These are phyloP conservation scores for Dynastes maya DNA, from an alignment of 2,888 invertebrate species.

Conservation along the genomic window DNA sequence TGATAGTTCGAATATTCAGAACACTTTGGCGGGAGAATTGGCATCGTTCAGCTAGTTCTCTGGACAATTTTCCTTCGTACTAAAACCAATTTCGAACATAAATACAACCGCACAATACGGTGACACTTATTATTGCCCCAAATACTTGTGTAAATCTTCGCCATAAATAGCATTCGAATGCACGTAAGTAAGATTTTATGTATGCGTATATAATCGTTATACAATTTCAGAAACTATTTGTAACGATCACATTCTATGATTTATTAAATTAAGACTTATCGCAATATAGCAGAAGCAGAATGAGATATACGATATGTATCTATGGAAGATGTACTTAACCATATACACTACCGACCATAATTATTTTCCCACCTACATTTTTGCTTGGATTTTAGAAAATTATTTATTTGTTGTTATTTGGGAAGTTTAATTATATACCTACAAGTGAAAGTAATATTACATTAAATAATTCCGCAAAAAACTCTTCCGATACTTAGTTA, in stretches of 20 bases:
- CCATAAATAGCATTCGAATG: neutral
- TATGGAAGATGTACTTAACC: too few relatives aligned
- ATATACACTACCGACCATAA: too few relatives aligned
- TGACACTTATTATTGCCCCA: slow-evolving; percentile 19
- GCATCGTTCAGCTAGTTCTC: slow-evolving; percentile 33
- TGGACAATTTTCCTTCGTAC: slow-evolving; percentile 29
- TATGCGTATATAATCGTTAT: neutral
- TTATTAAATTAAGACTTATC: neutral
- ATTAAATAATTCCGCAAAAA: too few relatives aligned
- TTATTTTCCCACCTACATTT: too few relatives aligned
- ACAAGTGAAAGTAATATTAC: too few relatives aligned
- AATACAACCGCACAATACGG: slow-evolving; percentile 31
- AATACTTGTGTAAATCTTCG: neutral
- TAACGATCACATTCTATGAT: neutral
- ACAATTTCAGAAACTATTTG: slow-evolving; percentile 8
- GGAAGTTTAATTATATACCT: too few relatives aligned
- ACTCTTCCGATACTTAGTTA: too few relatives aligned
- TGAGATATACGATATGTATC: too few relatives aligned
- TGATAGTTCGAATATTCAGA: slow-evolving; percentile 39
- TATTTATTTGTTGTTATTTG: too few relatives aligned
- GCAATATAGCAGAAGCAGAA: neutral
- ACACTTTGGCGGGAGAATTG: slow-evolving; percentile 32
- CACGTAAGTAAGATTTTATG: neutral
- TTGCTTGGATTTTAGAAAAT: too few relatives aligned
- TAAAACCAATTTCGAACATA: slow-evolving; percentile 37